A percentile compares a stretch with the other conserved stretches of the same genome.
Evolutionary conservation across 2,113 vertebrate species (phyloP).

Genomic region (Struthio camelus): DNA sequence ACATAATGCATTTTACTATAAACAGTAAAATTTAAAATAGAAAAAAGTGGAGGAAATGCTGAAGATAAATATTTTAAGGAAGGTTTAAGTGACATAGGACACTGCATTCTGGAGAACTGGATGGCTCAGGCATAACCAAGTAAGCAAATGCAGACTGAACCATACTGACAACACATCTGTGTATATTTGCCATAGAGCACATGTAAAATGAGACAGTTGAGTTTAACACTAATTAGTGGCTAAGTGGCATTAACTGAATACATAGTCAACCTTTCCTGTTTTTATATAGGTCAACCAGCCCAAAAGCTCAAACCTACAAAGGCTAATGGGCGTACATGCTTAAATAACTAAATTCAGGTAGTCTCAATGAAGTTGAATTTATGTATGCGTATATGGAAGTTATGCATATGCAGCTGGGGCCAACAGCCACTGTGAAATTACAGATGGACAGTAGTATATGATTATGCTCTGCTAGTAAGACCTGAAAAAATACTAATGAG

Average conservation of each 20-base stretch:
- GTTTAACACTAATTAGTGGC: slow-evolving; percentile 20
- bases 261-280: not conserved
- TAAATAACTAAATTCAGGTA: not conserved
- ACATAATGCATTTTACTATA: not conserved
- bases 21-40: not conserved
- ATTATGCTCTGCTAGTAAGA: not conserved
- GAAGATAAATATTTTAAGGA: not conserved
- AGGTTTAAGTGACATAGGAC: not conserved
- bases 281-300: not conserved
- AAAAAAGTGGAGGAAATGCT: not conserved
- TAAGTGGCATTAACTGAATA: slow-evolving; percentile 4
- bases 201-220: not conserved
- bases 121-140: not conserved
- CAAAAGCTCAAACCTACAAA: not conserved
- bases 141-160: not conserved
- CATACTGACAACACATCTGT: not conserved
- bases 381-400: not conserved
- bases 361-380: not conserved
- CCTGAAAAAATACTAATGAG: not conserved
- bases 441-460: not conserved
- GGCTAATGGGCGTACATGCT: not conserved
- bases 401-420: accelerated
- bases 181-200: not conserved
- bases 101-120: not conserved
- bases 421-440: not conserved